Evolutionary conservation across 1,140 invertebrate genomes (phyloP).

Genomic region (Dreissena rostriformis): DNA sequence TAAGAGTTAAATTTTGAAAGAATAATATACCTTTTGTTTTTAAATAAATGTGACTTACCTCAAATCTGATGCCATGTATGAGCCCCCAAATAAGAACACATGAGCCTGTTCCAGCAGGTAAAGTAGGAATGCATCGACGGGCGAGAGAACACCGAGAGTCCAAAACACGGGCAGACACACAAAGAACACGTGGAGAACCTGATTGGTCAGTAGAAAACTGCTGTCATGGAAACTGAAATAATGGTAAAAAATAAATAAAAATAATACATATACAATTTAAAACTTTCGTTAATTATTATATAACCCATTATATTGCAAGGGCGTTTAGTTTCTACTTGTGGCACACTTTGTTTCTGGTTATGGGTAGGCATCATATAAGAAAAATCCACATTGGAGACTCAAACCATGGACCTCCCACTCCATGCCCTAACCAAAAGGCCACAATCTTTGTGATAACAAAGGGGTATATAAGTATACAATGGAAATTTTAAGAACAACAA

Average conservation of each 20-base stretch:
- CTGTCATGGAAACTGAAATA: slow-evolving; percentile 67
- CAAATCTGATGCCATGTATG: slow-evolving; percentile 75
- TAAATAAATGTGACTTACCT: slow-evolving; percentile 64
- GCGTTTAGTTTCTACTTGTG: too few relatives aligned
- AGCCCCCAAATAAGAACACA: slow-evolving; percentile 80
- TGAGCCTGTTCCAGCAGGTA: slow-evolving; percentile 81
- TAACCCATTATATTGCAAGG: not conserved
- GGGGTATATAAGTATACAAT: too few relatives aligned
- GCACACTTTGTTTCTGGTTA: too few relatives aligned
- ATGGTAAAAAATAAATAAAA: not conserved
- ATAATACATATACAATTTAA: not conserved
- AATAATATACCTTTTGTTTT: too few relatives aligned
- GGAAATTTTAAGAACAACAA: too few relatives aligned
- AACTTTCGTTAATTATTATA: not conserved
- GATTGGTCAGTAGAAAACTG: slow-evolving; percentile 73
- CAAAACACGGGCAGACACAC: slow-evolving; percentile 80
- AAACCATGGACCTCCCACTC: too few relatives aligned
- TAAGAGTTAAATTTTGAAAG: too few relatives aligned
- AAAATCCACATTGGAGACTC: too few relatives aligned
- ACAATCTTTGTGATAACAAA: too few relatives aligned
- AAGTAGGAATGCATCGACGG: slow-evolving; percentile 81
- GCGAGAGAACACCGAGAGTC: slow-evolving; percentile 81
- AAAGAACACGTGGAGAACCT: slow-evolving; percentile 79
- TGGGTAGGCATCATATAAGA: too few relatives aligned
- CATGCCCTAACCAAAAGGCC: too few relatives aligned